These are phyloP conservation scores for Pangasius sanitwongsei DNA, from an alignment of 2,797 vertebrate species.

Conservation along the genomic window DNA sequence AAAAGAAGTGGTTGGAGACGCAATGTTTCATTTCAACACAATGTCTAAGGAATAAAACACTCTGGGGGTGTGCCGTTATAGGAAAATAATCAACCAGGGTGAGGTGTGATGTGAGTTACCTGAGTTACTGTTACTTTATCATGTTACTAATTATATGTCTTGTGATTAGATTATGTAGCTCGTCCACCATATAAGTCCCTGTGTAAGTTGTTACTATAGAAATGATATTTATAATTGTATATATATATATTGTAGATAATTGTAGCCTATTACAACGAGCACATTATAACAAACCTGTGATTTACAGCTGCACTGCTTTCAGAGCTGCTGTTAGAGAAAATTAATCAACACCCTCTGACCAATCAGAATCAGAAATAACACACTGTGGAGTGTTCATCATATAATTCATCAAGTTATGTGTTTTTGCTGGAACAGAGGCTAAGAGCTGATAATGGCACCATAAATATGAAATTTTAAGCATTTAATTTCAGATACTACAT, in stretches of 20 bases:
- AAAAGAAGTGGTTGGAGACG: background rate
- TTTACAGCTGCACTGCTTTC: background rate
- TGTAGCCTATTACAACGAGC: background rate
- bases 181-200: background rate
- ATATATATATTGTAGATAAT: no score
- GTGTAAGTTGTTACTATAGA: background rate
- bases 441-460: background rate
- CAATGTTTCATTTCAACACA: background rate
- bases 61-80: background rate
- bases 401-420: background rate
- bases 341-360: background rate
- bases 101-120: background rate
- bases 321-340: background rate
- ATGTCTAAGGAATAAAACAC: background rate
- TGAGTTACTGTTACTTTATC: background rate
- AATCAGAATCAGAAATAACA: background rate
- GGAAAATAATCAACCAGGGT: background rate
- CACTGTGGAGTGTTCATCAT: background rate
- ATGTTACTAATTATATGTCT: background rate
- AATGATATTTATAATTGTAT: no score
- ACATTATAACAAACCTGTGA: background rate
- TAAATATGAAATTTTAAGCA: background rate
- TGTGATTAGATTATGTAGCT: background rate
- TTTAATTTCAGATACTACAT: background rate
- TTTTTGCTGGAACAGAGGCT: background rate